phyloP scores from a whole-genome alignment of 2,113 vertebrate species.

The Xiphophorus maculatus region DNA sequence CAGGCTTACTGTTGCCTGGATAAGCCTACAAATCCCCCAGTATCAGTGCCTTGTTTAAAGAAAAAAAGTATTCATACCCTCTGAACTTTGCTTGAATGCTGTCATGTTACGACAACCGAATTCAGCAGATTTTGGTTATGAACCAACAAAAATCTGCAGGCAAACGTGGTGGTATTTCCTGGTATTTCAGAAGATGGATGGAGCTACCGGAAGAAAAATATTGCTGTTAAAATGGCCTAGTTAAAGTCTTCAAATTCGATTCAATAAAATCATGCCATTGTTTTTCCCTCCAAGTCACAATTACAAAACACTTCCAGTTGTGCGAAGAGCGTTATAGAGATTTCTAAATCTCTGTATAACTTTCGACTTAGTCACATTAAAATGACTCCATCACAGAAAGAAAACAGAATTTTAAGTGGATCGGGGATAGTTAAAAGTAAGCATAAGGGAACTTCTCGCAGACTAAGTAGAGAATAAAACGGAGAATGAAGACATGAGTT shows the following conservation, averaged over 20 bases:
- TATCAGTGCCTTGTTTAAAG: no score
- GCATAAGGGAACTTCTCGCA: slow-evolving; percentile 2
- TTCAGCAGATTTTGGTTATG: no score
- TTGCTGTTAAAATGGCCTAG: neutral
- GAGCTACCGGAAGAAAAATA: neutral
- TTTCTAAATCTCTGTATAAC: neutral
- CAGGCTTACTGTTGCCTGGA: neutral
- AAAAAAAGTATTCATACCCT: no score
- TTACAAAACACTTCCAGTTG: no score
- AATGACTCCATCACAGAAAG: neutral
- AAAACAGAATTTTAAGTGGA: slow-evolving; percentile 3
- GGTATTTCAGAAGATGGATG: no score
- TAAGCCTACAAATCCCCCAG: no score
- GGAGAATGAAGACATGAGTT: slow-evolving; percentile 8
- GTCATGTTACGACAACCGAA: no score
- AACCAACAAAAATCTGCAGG: no score
- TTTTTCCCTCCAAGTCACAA: neutral
- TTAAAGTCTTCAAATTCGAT: no score
- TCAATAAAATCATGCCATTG: neutral
- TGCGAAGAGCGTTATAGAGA: neutral
- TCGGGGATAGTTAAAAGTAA: slow-evolving; percentile 17
- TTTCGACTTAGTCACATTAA: neutral
- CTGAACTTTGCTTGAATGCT: no score
- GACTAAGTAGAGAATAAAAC: slow-evolving; percentile 14
- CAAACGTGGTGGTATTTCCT: no score